A percentile compares a stretch with the other conserved stretches of the same genome.
Evolutionary conservation across 1,140 invertebrate genomes (phyloP).

Genomic region (Rhynchophorus ferrugineus): DNA sequence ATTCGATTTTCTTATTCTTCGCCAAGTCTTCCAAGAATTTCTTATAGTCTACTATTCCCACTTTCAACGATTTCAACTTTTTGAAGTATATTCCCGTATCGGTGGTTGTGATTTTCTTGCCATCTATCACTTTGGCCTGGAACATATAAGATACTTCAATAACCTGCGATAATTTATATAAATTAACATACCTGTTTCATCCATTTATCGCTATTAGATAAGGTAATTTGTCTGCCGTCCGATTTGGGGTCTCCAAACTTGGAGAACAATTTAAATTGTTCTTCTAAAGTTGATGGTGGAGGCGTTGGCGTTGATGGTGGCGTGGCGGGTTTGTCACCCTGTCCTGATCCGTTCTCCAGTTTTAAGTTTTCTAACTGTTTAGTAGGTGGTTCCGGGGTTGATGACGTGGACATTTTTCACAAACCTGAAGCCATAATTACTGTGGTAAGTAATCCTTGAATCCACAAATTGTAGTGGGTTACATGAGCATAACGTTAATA

Average conservation of each 20-base stretch:
- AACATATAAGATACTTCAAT: not conserved
- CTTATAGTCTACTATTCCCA: constrained; percentile 47
- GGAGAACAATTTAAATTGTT: constrained; percentile 50
- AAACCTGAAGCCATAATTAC: no score
- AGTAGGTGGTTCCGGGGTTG: constrained; percentile 22
- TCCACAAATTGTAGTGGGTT: no score
- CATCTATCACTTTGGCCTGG: constrained; percentile 60
- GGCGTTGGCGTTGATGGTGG: constrained; percentile 19
- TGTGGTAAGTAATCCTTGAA: no score
- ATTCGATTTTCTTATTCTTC: constrained; percentile 49
- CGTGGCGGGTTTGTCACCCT: constrained; percentile 17
- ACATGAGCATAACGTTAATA: no score
- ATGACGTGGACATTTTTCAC: constrained; percentile 8
- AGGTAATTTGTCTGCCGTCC: constrained; percentile 58
- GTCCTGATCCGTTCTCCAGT: constrained; percentile 28
- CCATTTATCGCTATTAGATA: constrained; percentile 68
- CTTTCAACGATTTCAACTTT: constrained; percentile 53
- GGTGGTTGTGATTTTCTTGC: constrained; percentile 60
- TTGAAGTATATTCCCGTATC: constrained; percentile 63
- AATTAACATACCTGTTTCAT: constrained; percentile 51
- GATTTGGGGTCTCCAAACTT: constrained; percentile 62
- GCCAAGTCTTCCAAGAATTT: constrained; percentile 54
- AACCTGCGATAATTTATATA: not conserved
- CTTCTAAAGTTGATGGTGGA: constrained; percentile 24
- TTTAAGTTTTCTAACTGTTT: constrained; percentile 31